phyloP scores from a whole-genome alignment of 1,140 invertebrate species.

The Bemisia tabaci region DNA sequence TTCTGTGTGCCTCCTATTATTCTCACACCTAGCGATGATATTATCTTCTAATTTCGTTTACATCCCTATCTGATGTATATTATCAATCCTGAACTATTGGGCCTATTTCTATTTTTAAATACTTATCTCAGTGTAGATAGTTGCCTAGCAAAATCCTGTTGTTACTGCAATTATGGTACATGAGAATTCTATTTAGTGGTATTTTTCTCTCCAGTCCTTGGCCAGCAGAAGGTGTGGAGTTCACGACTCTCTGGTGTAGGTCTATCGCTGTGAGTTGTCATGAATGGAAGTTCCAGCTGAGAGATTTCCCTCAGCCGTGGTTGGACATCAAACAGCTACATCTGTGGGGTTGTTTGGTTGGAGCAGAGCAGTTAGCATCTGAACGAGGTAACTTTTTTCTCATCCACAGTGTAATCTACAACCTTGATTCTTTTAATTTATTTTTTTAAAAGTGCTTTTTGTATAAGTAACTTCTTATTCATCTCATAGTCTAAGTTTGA shows the following conservation, averaged over 20 bases:
- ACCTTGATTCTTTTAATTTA: too few relatives aligned
- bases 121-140: not conserved
- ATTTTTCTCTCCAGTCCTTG: conserved; percentile 48
- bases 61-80: too few relatives aligned
- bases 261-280: conserved; percentile 63
- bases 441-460: too few relatives aligned
- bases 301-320: conserved; percentile 93
- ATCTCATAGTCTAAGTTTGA: too few relatives aligned
- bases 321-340: conserved; percentile 67
- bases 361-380: conserved; percentile 74
- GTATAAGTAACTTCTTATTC: too few relatives aligned
- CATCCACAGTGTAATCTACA: too few relatives aligned
- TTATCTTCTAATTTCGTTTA: too few relatives aligned
- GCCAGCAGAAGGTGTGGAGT: conserved; percentile 81
- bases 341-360: conserved; percentile 78
- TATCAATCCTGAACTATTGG: too few relatives aligned
- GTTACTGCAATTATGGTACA: too few relatives aligned
- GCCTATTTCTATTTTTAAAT: too few relatives aligned
- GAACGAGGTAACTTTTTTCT: conserved; percentile 42
- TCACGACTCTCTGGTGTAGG: conserved; percentile 85
- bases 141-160: not conserved
- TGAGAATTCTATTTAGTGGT: not conserved
- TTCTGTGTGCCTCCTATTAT: too few relatives aligned
- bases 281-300: conserved; percentile 72
- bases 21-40: too few relatives aligned